Evolutionary conservation across 2,888 invertebrate species (phyloP).

Genomic region (Calameuta idolon): DNA sequence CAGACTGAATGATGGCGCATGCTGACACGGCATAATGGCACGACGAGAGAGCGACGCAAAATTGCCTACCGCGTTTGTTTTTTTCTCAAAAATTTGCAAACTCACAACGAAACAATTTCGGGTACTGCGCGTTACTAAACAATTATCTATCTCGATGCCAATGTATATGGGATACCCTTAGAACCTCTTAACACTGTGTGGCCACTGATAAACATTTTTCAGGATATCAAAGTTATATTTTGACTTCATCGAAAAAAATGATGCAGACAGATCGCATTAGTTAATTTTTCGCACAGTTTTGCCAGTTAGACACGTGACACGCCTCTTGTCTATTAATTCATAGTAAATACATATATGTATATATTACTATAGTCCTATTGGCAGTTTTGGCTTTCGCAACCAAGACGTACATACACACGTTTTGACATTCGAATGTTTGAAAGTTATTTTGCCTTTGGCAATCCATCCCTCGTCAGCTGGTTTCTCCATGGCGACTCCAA

Average conservation of each 20-base stretch:
- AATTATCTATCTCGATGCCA: not conserved
- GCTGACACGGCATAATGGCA: not conserved
- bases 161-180: not conserved
- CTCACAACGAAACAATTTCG: too few relatives aligned
- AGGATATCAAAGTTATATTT: not conserved
- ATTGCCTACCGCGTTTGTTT: not conserved
- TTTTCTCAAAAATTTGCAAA: too few relatives aligned
- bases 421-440: slow-evolving; percentile 24
- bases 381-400: slow-evolving; percentile 22
- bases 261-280: not conserved
- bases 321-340: not conserved
- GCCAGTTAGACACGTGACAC: not conserved
- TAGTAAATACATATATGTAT: not conserved
- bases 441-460: slow-evolving; percentile 19
- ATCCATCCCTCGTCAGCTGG: slow-evolving; percentile 9
- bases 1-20: not conserved
- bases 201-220: not conserved
- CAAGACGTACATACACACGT: slow-evolving; percentile 10
- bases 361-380: not conserved
- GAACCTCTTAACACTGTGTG: not conserved
- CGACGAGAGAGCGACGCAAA: not conserved
- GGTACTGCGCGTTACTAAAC: too few relatives aligned
- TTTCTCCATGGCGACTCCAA: slow-evolving; percentile 11
- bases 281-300: not conserved
- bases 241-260: not conserved